These are phyloP conservation scores for Strigamia crassipes DNA, from an alignment of 2,888 invertebrate species.

Conservation along the genomic window DNA sequence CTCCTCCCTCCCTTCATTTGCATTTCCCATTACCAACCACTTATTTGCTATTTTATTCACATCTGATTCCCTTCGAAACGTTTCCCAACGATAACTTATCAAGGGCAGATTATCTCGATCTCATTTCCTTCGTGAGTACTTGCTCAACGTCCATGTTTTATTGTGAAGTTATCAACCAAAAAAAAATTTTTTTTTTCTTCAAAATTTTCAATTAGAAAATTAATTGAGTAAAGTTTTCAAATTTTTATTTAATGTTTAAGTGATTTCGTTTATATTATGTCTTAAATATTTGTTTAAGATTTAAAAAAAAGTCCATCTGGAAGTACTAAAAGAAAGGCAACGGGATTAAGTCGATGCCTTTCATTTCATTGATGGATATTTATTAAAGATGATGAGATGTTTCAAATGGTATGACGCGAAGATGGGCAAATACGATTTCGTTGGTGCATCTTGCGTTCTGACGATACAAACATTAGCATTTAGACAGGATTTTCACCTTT, in stretches of 20 bases:
- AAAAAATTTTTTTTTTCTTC: background rate
- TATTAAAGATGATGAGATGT: conserved; percentile 28
- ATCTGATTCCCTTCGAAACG: conserved; percentile 10
- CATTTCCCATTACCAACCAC: conserved; percentile 7
- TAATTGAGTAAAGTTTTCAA: background rate
- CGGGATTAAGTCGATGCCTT: conserved; percentile 6
- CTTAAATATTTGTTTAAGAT: background rate
- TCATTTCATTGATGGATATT: conserved; percentile 38
- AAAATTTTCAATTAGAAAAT: background rate
- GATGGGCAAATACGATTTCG: conserved; percentile 29
- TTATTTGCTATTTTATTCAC: background rate
- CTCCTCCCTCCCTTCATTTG: background rate
- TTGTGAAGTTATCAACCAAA: background rate
- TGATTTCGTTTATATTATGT: background rate
- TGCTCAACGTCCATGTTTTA: background rate
- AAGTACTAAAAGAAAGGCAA: background rate
- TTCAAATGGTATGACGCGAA: background rate
- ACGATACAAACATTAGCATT: conserved; percentile 39
- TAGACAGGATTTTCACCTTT: conserved; percentile 40
- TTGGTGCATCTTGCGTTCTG: background rate
- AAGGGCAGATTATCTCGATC: conserved; percentile 2
- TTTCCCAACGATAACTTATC: conserved; percentile 10
- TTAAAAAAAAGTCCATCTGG: background rate
- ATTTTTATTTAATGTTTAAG: background rate
- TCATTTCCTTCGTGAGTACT: background rate